Evolutionary conservation across 1,140 invertebrate species (phyloP).

Genomic region (Holotrichia oblita): DNA sequence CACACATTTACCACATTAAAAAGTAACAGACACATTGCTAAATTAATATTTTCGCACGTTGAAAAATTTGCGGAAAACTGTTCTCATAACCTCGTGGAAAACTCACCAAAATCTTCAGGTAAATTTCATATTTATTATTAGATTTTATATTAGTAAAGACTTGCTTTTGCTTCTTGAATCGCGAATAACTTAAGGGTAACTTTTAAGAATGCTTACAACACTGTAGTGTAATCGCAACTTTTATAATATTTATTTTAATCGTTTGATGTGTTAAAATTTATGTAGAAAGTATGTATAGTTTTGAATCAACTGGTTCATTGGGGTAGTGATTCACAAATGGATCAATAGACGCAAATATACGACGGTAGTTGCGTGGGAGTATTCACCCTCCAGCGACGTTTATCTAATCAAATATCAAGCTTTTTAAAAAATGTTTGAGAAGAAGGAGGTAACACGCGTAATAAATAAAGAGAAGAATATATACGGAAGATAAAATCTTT

Average conservation of each 20-base stretch:
- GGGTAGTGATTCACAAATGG: slow-evolving; percentile 45
- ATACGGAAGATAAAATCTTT: too few species aligned
- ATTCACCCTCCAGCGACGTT: slow-evolving; percentile 2
- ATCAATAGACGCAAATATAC: slow-evolving; percentile 44
- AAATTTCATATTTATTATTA: neutral
- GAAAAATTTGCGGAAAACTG: neutral
- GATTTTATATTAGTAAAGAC: neutral
- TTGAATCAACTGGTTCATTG: slow-evolving; percentile 46
- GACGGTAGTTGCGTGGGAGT: slow-evolving; percentile 38
- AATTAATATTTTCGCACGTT: neutral
- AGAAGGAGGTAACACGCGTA: neutral
- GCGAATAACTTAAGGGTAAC: neutral
- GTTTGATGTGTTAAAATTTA: neutral
- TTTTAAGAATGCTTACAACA: neutral
- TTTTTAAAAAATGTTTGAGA: neutral
- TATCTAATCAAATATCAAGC: neutral
- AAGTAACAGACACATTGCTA: neutral
- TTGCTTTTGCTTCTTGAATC: neutral
- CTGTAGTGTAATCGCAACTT: neutral
- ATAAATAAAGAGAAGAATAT: too few species aligned
- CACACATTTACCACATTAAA: slow-evolving; percentile 9
- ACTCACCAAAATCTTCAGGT: neutral
- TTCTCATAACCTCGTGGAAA: neutral
- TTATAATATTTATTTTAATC: neutral
- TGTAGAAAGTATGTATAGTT: neutral